Evolutionary conservation across 1,140 invertebrate genomes (phyloP).

Genomic region (Diploscapter pachys): DNA sequence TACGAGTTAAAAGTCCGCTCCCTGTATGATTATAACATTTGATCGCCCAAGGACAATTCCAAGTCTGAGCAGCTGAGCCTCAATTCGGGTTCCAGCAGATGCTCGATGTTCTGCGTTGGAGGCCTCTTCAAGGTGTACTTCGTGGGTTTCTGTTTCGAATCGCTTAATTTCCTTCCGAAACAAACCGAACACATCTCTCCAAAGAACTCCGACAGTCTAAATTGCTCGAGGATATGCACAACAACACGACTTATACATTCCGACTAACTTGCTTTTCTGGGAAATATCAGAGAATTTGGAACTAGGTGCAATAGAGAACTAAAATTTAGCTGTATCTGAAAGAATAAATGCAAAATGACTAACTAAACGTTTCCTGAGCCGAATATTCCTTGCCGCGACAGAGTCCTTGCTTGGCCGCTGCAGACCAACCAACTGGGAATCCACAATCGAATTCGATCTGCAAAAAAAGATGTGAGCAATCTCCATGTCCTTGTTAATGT

Average conservation of each 20-base stretch:
- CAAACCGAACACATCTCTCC: too few species aligned
- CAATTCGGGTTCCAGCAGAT: not conserved
- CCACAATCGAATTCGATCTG: conserved; percentile 12
- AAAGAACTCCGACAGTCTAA: not conserved
- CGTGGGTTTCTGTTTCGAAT: not conserved
- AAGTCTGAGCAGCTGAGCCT: too few species aligned
- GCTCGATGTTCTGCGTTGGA: conserved; percentile 7
- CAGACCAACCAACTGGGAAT: conserved; percentile 18
- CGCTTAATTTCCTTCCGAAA: too few species aligned
- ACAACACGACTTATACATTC: not conserved
- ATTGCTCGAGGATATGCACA: not conserved
- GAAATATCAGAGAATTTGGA: not conserved
- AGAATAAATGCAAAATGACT: not conserved
- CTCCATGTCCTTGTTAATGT: not conserved
- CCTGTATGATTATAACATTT: too few species aligned
- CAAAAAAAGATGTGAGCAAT: not conserved
- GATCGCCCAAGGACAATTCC: too few species aligned
- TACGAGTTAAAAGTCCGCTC: too few species aligned
- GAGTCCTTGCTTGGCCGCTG: conserved; percentile 12
- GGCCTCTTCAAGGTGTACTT: conserved; percentile 5
- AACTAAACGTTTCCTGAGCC: conserved; percentile 4
- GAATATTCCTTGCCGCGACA: not conserved
- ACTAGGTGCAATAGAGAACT: not conserved
- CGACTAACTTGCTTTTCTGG: not conserved
- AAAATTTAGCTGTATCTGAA: not conserved